Evolutionary conservation across 2,797 vertebrate species (phyloP).

Genomic region (Rhyacichthys aspro): DNA sequence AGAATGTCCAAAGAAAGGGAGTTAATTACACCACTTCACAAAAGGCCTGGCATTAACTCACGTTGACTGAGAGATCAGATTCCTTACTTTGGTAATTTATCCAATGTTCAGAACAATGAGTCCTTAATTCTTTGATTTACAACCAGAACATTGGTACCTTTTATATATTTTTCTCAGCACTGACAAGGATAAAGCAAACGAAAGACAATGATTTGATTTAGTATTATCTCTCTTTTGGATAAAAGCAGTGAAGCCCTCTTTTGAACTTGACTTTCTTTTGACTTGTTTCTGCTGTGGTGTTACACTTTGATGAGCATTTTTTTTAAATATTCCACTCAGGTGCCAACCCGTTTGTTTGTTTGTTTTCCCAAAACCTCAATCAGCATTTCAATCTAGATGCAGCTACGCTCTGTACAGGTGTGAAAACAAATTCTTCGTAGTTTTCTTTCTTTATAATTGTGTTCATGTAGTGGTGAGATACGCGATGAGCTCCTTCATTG

Average conservation of each 20-base stretch:
- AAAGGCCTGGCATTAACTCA: not conserved
- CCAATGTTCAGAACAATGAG: no score
- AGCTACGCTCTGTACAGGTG: conserved; percentile 38
- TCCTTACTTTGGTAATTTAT: no score
- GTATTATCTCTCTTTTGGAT: not conserved
- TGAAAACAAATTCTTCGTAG: conserved; percentile 42
- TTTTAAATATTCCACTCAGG: conserved; percentile 29
- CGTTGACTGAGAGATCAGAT: not conserved
- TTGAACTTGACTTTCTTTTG: conserved; percentile 2
- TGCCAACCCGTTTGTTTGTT: conserved; percentile 35
- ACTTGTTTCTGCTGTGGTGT: not conserved
- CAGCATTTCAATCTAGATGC: conserved; percentile 50
- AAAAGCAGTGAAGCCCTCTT: not conserved
- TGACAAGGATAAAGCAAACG: no score
- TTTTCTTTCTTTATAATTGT: conserved; percentile 35
- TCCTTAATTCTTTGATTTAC: no score
- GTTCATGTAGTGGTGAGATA: conserved; percentile 32
- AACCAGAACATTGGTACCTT: no score
- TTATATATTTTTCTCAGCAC: no score
- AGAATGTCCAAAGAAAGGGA: not conserved
- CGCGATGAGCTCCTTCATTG: conserved; percentile 43
- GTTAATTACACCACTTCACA: conserved; percentile 10
- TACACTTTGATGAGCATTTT: conserved; percentile 4
- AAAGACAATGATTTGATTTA: no score
- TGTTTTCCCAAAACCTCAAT: conserved; percentile 48